phyloP scores from a whole-genome alignment of 2,113 vertebrate species.

The Neomonachus schauinslandi region DNA sequence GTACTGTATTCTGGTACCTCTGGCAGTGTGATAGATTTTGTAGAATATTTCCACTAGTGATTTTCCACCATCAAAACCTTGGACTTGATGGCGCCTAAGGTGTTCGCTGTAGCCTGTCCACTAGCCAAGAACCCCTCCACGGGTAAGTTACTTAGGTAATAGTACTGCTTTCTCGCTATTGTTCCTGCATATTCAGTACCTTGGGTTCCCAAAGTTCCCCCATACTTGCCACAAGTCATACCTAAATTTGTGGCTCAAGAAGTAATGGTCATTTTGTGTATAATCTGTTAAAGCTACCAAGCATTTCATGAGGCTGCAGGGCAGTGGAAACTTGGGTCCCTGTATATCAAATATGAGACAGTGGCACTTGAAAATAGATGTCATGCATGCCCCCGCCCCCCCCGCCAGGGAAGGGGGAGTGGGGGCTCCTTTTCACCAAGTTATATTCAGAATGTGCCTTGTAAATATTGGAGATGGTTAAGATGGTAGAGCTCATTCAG shows the following conservation, averaged over 20 bases:
- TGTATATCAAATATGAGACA: background rate
- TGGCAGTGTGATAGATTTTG: background rate
- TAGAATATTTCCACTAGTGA: background rate
- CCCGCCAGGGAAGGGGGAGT: background rate
- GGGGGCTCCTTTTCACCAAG: background rate
- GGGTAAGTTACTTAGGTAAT: background rate
- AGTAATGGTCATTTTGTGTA: constrained; percentile 4
- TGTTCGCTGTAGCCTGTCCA: background rate
- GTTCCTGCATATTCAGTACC: background rate
- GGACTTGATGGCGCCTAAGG: background rate
- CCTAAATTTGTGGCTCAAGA: constrained; percentile 13
- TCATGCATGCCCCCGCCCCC: no score
- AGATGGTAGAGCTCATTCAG: constrained; percentile 7
- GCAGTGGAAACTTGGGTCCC: background rate
- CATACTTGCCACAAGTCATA: background rate
- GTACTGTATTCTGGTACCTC: background rate
- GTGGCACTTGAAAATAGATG: background rate
- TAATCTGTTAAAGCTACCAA: background rate
- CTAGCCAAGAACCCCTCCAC: background rate
- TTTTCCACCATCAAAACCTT: background rate
- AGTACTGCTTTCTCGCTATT: background rate
- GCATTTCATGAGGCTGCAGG: background rate
- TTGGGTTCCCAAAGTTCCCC: background rate
- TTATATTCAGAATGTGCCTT: background rate
- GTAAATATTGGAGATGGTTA: background rate